Evolutionary conservation across 2,888 invertebrate genomes (phyloP), one percentile per base, ranked within the genome.

Genomic region (Synergus japonicus): DNA sequence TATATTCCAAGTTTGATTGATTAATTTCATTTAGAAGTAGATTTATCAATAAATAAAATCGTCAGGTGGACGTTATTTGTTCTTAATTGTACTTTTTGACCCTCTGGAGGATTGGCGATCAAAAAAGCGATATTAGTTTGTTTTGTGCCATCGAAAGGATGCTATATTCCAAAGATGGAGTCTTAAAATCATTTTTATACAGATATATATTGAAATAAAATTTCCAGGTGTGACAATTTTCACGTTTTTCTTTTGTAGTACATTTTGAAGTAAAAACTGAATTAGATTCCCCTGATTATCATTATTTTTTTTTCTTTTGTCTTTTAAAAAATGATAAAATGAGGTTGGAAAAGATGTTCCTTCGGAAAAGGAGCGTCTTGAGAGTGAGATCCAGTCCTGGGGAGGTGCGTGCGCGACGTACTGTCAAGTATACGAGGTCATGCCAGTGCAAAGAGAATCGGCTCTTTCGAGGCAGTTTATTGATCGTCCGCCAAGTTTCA

Each of bases 401-500:
- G 54, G 41, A 73, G 73, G 37, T 73, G 73, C 73, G 54, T 73
- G 73, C 73, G 49, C 54, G 73, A 54, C 54, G 54, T 73, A 73
- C 54, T 73, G 54, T 73, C 73, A 73, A 73, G 37, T 73, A 73
- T 73, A 73, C 73, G 73, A 73, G 73, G 73, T 73, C 73, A 54
- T 73, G 37, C 49, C 73, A 73, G 54, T 73, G 73, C 54, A 73
- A 73, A 73, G 73, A 73, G 73, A 73, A 73, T 73, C 73, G 54
- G 37, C 73, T 54, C 73, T 73, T 73, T 73, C 73, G 54, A 54
- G 73, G 54, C 73, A 37, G 49, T 73, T 73, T 73, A 73, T 73
- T 73, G 73, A 73, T 73, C 73, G 73, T 73, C 54, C 49, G 73
- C 54, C 73, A 73, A 54, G 73, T 73, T 54, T 73, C 49, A 73